Evolutionary conservation across 2,113 vertebrate genomes (phyloP).

Genomic region (Lucifuga dentata): DNA sequence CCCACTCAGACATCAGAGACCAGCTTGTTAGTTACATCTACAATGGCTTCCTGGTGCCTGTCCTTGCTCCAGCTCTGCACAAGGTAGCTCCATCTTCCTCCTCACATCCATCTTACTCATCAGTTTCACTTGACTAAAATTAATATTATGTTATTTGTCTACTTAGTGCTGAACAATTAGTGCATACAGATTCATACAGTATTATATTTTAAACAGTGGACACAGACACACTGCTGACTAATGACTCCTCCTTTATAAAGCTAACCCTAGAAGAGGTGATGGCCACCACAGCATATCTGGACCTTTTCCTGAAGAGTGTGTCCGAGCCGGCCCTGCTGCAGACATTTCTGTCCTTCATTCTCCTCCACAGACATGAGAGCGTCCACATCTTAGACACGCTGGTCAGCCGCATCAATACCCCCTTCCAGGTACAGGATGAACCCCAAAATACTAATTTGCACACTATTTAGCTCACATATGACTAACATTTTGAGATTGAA

Average conservation of each 20-base stretch:
- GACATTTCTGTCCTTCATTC: conserved; percentile 95
- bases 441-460: background rate
- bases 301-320: conserved; percentile 92
- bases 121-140: no score
- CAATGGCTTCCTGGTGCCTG: conserved; percentile 97
- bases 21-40: conserved; percentile 96
- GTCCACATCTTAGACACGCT: conserved; percentile 95
- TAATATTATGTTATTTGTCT: no score
- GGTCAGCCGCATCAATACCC: conserved; percentile 97
- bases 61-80: conserved; percentile 95
- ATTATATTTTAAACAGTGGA: no score
- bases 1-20: conserved; percentile 90
- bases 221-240: conserved; percentile 7
- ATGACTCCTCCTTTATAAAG: conserved; percentile 66
- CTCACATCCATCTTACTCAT: background rate
- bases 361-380: conserved; percentile 92
- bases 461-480: conserved; percentile 21
- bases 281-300: conserved; percentile 95
- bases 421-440: conserved; percentile 86
- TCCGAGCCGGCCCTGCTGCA: conserved; percentile 92
- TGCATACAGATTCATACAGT: no score
- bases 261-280: conserved; percentile 96
- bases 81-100: conserved; percentile 86
- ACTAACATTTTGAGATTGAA: background rate
- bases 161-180: no score